Evolutionary conservation across 37 sponge, comb jelly and placozoan species (phyloP), one percentile per base, ranked within the genome.

Genomic region (Corticium candelabrum): DNA sequence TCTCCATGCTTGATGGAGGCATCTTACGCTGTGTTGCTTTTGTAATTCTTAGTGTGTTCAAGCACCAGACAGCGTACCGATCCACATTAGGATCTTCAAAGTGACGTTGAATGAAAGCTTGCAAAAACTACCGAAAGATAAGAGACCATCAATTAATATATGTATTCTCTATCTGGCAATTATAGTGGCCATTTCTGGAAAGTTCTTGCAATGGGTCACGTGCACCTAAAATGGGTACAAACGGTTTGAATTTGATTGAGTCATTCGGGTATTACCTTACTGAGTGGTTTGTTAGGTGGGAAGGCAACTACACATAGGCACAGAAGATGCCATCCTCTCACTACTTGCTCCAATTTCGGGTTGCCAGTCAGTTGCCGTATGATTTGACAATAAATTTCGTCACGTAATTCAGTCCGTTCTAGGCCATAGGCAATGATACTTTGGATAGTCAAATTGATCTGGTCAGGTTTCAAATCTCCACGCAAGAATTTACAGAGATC

Each of bases 361-460:
- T 89, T 93, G n/a, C 92, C 85, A 2, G 93, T 87, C 67, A 87
- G 75, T 78, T 95, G 96, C 29, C 93, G 78, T 0, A 95, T 95
- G 36, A 95, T 76, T 84, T 95, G 96, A 37, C 92, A 91, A 76
- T 89, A 92, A 15, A 95, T 87, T 82, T 95, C 96, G 78, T 95
- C 96, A 37, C 96, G 83, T 68, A 95, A 85, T 68, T 95, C 96
- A 7, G 88, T 79, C 40, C 93, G 71, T 33, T 95, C 93, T 32
- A 95, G 89, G 37, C 90, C 96, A 71, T 95, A 92, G 3, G 93
- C 96, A 34, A 95, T 87, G 67, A 90, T 92, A 78, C 87, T 87
- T 78, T 95, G 96, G 38, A 95, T 90, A 36, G 85, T 91, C 37
- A 94, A 82, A 69, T 76, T 86, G 35, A 76, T 74, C 75, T 94